Base-by-base conservation (phyloP, 2,797 vertebrate species). In the Gallinago nigripennis region DNA sequence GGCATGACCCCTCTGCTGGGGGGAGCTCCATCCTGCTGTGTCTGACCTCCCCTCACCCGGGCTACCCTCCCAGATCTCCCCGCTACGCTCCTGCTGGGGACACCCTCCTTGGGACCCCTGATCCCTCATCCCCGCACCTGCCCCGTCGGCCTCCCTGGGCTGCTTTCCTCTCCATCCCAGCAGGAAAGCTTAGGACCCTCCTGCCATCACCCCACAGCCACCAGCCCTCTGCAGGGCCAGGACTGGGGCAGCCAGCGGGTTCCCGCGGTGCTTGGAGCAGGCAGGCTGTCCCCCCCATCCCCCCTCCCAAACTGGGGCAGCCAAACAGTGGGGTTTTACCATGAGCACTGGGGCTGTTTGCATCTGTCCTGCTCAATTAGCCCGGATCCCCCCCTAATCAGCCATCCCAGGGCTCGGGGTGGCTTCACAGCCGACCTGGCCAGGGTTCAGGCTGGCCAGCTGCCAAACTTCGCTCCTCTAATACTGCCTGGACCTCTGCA, bases 281-380 rank as follows among this genome's bases (percentile, higher is more conserved):
- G 11, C 35, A 39, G 15, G 48, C 16, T 39, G 35, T 37, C 20
- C 65, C 65, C 61, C 17, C 17, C 65, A 60, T 54, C 17, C 33
- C 10, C 20, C 50, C 21, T 56, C 61, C 51, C 11, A 41, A 14
- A 21, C 11, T 2, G 1, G 45, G 16, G 25, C 28, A 31, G 31
- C 41, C 23, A 8, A 20, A 31, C 18, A 13, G 4, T 7, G 45
- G 48, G 61, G 28, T 48, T 16, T 57, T 50, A 7, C 54, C 13
- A 0, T 0, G 2, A 41, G 18, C 35, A 10, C 28, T 0, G 17
- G 33, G 15, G 8, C 16, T 1, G 0, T 35, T 39, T 20, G 63
- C 68, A 48, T 33, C 61, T 66, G 9, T 4, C 23, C 20, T 66
- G 1, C 51, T 51, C 24, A 5, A 39, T 50, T 25, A 27, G 17